Base-by-base conservation (phyloP, 2,797 vertebrate species). In the Pseudomugil tenellus region DNA sequence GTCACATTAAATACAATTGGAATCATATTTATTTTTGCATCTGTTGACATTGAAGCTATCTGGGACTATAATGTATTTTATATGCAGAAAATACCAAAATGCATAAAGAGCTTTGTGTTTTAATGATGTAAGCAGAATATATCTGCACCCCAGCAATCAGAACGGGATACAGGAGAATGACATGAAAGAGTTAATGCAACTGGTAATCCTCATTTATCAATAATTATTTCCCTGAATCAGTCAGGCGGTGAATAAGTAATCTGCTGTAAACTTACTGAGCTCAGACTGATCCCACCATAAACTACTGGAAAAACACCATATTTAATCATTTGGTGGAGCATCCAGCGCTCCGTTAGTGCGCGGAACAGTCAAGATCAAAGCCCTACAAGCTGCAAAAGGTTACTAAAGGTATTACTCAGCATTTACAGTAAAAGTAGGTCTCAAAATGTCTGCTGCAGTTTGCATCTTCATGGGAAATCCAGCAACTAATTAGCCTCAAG, bases 371-470 rank as follows among this genome's bases (percentile, higher is more conserved):
- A 26, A 58, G 56, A 78, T 80, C 77, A 83, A 66, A 84, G 74
- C 74, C 14, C 19, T 12, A 31, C 46, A 6, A 11, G 34, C 34
- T 35, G 34, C 34, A 35, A 9, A 25, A 1, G 46, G 51, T 57
- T 58, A 35, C 4, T 7, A 19, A 62, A 12, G 63, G 11, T 28
- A 57, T 68, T 70, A 60, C 71, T 85, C 78, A 77, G 80, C 77
- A 53, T 81, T 77, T 72, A 62, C 68, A 52, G 59, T 67, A 70
- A 66, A 80, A 87, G 83, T 69, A 59, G 56, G 70, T 77, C 80
- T 89, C 43, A 84, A 83, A 81, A 65, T 73, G 52, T 71, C 55
- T 87, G 81, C 84, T 83, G 72, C 1, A 14, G 74, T 85, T 81
- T 82, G 83, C 85, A n/a, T 35, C 81, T 87, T 66, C 32, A 68